Base-by-base conservation (phyloP, 2,888 invertebrate species). In the Amphiduros pacificus region DNA sequence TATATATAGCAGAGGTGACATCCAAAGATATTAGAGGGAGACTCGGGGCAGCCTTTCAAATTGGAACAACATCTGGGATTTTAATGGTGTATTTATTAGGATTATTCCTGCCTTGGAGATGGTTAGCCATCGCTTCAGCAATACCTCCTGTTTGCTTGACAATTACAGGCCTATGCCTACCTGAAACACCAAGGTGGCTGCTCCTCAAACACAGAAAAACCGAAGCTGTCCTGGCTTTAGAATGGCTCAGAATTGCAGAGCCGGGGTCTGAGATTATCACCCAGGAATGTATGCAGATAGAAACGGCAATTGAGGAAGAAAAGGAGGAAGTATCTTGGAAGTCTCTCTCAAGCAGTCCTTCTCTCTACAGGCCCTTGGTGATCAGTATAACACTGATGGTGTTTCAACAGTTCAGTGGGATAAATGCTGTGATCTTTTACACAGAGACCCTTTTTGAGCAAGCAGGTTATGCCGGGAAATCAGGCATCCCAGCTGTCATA, bases 161-260 rank as follows among this genome's bases (percentile, higher is more conserved):
- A 3, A 11, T 58, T 1, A 2, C n/a, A 5, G 50, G 49, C 24
- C 14, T 32, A 24, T 58, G 49, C 36, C 49, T 58, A 22, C 58
- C 58, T 9, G 58, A 58, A 40, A 49, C 50, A n/a, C 58, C 58
- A 20, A 50, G 53, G 20, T 56, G 56, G 56, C 28, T 56, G 48
- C 28, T 44, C 44, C n/a, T n/a, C 44, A 5, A n/a, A 5, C 20
- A 22, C 22, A 6, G 22, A 4, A 20, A 44, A n/a, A 22, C 20
- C n/a, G 4, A 44, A 44, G 44, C 44, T 4, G 22, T n/a, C n/a
- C 20, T 20, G 6, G n/a, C 44, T 4, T 20, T 44, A 4, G n/a
- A 44, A 6, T 44, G 44, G 6, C 22, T 44, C 6, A n/a, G 44
- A 11, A 22, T n/a, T 20, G 20, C 44, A 4, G 44, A 44, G 20